phyloP scores from a whole-genome alignment of 2,888 invertebrate genomes.

The Endomychus coccineus region DNA sequence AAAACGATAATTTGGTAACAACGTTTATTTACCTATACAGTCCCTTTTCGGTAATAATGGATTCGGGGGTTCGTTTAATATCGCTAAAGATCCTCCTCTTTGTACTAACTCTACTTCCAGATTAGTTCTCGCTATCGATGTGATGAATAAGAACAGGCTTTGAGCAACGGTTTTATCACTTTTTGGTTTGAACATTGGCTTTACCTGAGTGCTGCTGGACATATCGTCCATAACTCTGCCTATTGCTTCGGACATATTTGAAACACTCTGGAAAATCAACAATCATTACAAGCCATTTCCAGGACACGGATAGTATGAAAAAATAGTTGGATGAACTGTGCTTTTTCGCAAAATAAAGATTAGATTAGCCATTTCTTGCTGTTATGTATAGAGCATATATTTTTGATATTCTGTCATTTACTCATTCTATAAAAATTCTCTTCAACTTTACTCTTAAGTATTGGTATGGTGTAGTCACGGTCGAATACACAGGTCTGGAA shows the following conservation, averaged over 20 bases:
- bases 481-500: no score
- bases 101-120: slow-evolving; percentile 88
- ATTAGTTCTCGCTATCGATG: slow-evolving; percentile 84
- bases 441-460: no score
- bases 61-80: slow-evolving; percentile 42
- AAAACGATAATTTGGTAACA: neutral
- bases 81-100: slow-evolving; percentile 68
- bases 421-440: no score
- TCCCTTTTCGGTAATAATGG: slow-evolving; percentile 69
- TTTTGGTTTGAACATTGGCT: slow-evolving; percentile 70
- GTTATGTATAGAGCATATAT: no score
- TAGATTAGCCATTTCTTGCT: no score
- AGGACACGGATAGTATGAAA: no score
- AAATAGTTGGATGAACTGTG: no score
- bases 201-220: slow-evolving; percentile 78
- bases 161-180: slow-evolving; percentile 56
- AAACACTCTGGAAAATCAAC: slow-evolving; percentile 52
- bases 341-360: no score
- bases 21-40: slow-evolving; percentile 57
- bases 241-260: slow-evolving; percentile 78
- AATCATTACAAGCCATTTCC: no score
- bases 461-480: no score
- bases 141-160: slow-evolving; percentile 79
- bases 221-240: slow-evolving; percentile 92
- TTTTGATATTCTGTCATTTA: no score